Conservation (phyloP, 1,140 invertebrate species). For the Ctenoplectra terminalis region DNA sequence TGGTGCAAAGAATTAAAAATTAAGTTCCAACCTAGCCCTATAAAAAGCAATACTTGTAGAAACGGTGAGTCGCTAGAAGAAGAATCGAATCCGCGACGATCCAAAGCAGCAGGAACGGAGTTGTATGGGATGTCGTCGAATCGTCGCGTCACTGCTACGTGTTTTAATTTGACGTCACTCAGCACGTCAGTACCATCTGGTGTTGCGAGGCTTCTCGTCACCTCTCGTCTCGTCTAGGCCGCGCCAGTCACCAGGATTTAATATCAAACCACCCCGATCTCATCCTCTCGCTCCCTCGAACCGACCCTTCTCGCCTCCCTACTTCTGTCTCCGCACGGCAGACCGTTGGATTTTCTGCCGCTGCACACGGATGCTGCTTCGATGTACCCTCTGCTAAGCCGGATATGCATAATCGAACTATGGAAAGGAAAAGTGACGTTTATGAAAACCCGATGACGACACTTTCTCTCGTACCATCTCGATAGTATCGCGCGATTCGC, state of each 20-base stretch:
- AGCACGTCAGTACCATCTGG: constrained; percentile 80
- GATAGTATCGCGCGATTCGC: too few relatives aligned
- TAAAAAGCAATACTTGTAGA: not conserved
- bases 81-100: constrained; percentile 8
- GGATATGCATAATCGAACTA: constrained; percentile 66
- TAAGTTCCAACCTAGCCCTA: too few relatives aligned
- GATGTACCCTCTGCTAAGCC: constrained; percentile 57
- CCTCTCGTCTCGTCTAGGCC: constrained; percentile 75
- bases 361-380: constrained; percentile 47
- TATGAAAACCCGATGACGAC: constrained; percentile 5
- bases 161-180: constrained; percentile 82
- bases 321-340: constrained; percentile 13
- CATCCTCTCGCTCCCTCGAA: constrained; percentile 39
- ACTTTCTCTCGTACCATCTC: not conserved
- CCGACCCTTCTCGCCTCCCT: constrained; percentile 29
- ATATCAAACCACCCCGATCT: constrained; percentile 75
- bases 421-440: constrained; percentile 33
- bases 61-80: not conserved
- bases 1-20: too few relatives aligned
- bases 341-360: constrained; percentile 55
- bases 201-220: constrained; percentile 76
- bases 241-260: constrained; percentile 80
- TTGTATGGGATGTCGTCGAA: constrained; percentile 77
- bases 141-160: constrained; percentile 78
- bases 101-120: constrained; percentile 54